These are phyloP conservation scores for Adineta ricciae DNA, from an alignment of 2,888 invertebrate genomes.

Conservation along the genomic window DNA sequence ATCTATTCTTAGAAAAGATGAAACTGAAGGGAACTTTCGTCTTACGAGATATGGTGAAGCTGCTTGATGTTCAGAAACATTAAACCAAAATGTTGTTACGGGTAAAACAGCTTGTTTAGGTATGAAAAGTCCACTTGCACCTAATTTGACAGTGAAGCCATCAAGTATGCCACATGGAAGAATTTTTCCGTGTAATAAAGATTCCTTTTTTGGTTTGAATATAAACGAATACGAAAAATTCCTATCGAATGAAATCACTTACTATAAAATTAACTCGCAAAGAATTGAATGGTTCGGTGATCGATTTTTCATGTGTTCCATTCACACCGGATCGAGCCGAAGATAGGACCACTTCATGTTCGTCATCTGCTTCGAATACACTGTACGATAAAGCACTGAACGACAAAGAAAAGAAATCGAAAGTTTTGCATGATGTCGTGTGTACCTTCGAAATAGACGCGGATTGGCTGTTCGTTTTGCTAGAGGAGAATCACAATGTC, in stretches of 20 bases:
- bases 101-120: slow-evolving; percentile 79
- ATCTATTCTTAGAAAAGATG: neutral
- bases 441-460: neutral
- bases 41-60: slow-evolving; percentile 88
- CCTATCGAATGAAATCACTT: neutral
- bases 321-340: neutral
- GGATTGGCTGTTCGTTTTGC: neutral
- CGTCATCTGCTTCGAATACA: slow-evolving; percentile 17
- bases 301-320: neutral
- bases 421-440: too few species aligned
- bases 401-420: too few species aligned
- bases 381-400: neutral
- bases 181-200: slow-evolving; percentile 78
- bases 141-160: slow-evolving; percentile 83
- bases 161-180: slow-evolving; percentile 87
- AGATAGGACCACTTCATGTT: slow-evolving; percentile 5
- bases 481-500: neutral
- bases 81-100: slow-evolving; percentile 81
- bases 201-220: slow-evolving; percentile 63
- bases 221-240: too few species aligned
- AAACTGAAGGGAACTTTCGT: neutral
- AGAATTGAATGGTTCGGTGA: neutral
- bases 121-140: slow-evolving; percentile 87
- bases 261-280: neutral
- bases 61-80: slow-evolving; percentile 71